A percentile compares a stretch with the other conserved stretches of the same genome.
phyloP scores from a whole-genome alignment of 2,113 vertebrate species.

The Xiphias gladius region DNA sequence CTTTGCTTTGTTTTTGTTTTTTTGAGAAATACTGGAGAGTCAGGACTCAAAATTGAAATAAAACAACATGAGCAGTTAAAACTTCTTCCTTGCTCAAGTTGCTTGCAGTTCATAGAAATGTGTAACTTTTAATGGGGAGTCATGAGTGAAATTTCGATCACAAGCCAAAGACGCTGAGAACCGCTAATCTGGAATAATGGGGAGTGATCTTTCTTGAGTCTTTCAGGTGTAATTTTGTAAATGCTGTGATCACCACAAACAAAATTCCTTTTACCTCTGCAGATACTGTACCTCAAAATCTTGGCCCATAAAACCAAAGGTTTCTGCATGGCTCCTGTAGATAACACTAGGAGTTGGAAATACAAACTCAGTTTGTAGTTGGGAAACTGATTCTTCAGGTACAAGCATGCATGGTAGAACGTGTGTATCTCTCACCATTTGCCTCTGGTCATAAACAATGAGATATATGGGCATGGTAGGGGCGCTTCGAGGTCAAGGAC shows the following conservation, averaged over 20 bases:
- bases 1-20: not conserved
- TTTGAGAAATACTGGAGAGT: not conserved
- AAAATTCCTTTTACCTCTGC: not conserved
- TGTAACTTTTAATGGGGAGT: not conserved
- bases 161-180: not conserved
- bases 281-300: not conserved
- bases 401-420: not conserved
- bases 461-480: constrained; percentile 14
- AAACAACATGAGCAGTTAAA: not conserved
- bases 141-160: not conserved
- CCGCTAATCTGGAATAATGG: not conserved
- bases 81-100: not conserved
- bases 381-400: not conserved
- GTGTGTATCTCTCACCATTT: not conserved
- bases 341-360: too few relatives aligned
- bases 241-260: not conserved
- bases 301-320: not conserved
- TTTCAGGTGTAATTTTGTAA: not conserved
- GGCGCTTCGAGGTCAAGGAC: constrained; percentile 50
- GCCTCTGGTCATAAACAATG: constrained; percentile 29
- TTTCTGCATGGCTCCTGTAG: not conserved
- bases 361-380: not conserved
- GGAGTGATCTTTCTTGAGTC: not conserved
- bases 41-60: not conserved
- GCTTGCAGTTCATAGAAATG: not conserved